phyloP scores from a whole-genome alignment of 1,140 invertebrate genomes.

The Orussus abietinus region DNA sequence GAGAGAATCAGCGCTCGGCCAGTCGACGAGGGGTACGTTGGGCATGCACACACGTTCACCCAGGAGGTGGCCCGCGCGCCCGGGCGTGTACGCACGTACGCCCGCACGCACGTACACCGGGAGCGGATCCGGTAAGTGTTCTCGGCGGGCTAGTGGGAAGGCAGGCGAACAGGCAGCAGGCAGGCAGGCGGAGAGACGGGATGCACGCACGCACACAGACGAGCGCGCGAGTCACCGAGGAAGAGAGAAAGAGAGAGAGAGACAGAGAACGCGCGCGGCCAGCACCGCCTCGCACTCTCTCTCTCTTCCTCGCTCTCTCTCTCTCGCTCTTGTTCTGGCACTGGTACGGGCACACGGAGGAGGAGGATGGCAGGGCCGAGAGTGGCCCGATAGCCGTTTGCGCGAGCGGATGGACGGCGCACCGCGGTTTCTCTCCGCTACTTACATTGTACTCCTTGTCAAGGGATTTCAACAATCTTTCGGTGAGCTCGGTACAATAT shows the following conservation, averaged over 20 bases:
- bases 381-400: constrained; percentile 52
- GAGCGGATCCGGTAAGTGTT: constrained; percentile 1
- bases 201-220: constrained; percentile 11
- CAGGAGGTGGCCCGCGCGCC: too few relatives aligned
- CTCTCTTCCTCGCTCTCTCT: constrained; percentile 19
- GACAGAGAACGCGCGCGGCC: constrained; percentile 8
- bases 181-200: background rate
- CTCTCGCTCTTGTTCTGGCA: constrained; percentile 32
- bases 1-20: too few relatives aligned
- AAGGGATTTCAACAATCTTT: constrained; percentile 63
- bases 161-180: too few relatives aligned
- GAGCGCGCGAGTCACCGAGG: too few relatives aligned
- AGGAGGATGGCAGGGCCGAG: constrained; percentile 41
- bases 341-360: constrained; percentile 30
- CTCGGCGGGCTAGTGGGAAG: background rate
- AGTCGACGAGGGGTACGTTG: too few relatives aligned
- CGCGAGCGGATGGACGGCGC: constrained; percentile 45
- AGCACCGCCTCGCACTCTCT: constrained; percentile 14
- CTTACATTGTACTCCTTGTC: constrained; percentile 69
- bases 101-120: constrained; percentile 9
- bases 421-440: constrained; percentile 34
- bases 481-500: constrained; percentile 61
- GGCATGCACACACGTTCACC: too few relatives aligned
- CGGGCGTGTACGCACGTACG: too few relatives aligned
- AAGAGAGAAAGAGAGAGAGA: too few relatives aligned